These are phyloP conservation scores for Micromesistius poutassou DNA, from an alignment of 2,797 vertebrate species.

Conservation along the genomic window DNA sequence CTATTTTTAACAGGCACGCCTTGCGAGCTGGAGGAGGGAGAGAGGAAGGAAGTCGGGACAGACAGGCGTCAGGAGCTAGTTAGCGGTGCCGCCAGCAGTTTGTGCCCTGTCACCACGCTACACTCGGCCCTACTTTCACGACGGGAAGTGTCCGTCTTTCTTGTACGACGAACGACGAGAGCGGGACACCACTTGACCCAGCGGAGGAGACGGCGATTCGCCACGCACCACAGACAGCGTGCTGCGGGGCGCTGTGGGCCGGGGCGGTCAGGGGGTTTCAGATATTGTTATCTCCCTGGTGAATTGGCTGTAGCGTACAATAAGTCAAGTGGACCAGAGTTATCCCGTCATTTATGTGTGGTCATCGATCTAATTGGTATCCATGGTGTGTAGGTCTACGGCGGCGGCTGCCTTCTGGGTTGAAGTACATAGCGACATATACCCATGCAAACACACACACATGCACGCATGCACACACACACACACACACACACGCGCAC, in stretches of 20 bases:
- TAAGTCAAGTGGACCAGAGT: not conserved
- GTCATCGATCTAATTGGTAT: not conserved
- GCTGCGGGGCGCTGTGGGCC: not conserved
- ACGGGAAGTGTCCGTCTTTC: not conserved
- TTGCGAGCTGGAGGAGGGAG: constrained; percentile 33
- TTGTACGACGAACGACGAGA: not conserved
- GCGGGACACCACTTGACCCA: not conserved
- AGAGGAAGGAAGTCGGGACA: constrained; percentile 12
- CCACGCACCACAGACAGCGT: too few relatives aligned
- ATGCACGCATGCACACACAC: not conserved
- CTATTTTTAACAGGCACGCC: constrained; percentile 53
- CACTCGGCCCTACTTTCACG: not conserved
- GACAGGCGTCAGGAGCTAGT: not conserved
- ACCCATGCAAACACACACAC: not conserved
- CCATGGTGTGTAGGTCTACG: not conserved
- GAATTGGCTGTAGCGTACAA: not conserved
- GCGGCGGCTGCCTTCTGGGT: not conserved
- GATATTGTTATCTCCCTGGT: not conserved
- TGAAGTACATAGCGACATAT: not conserved
- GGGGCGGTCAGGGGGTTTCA: not conserved
- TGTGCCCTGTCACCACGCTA: not conserved
- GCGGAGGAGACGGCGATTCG: too few relatives aligned
- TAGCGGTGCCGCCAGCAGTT: not conserved
- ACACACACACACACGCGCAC: too few relatives aligned
- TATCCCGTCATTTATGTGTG: not conserved